Base-by-base conservation (phyloP, 2,888 invertebrate species). In the Hipparchia sbordonii region DNA sequence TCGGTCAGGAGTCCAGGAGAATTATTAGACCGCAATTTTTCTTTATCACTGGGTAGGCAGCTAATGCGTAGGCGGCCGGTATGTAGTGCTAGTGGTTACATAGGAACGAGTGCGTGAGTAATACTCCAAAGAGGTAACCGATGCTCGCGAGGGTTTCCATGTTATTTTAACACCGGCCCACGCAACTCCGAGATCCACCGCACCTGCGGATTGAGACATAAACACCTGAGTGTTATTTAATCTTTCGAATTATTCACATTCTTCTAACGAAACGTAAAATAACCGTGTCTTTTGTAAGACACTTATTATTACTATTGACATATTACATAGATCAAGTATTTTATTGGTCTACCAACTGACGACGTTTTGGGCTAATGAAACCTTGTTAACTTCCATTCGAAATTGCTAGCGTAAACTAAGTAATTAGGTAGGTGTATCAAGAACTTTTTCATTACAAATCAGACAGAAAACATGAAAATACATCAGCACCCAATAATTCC, bases 101-200 rank as follows among this genome's bases (percentile, higher is more conserved):
- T 23, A 56, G 13, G 7, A 13, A 57, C 57, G 91, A 83, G 81
- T 88, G 84, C 81, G 84, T 92, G 90, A 91, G 90, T 92, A 92
- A 91, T 89, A 67, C 81, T 12, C 73, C 80, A 78, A 77, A 80
- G 83, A 84, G 84, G 88, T 90, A 92, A 92, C 87, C 81, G 79
- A 80, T 78, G 80, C 80, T 79, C 79, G 81, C 79, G 82, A 83
- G 85, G 82, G 85, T 82, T 87, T 84, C 84, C 85, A 88, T 86
- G 88, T 91, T 92, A 93, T 93, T 93, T 93, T 91, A 82, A 89
- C 85, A 74, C 73, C 92, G 74, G 83, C 93, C 92, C 89, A 92
- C 93, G 87, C 91, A 71, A 70, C 85, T 83, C 84, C 85, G 84
- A 88, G 86, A 89, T 86, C 86, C 79, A 85, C 87, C 85, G 87